phyloP scores from a whole-genome alignment of 2,888 invertebrate genomes.

The Anoplius nigerrimus region DNA sequence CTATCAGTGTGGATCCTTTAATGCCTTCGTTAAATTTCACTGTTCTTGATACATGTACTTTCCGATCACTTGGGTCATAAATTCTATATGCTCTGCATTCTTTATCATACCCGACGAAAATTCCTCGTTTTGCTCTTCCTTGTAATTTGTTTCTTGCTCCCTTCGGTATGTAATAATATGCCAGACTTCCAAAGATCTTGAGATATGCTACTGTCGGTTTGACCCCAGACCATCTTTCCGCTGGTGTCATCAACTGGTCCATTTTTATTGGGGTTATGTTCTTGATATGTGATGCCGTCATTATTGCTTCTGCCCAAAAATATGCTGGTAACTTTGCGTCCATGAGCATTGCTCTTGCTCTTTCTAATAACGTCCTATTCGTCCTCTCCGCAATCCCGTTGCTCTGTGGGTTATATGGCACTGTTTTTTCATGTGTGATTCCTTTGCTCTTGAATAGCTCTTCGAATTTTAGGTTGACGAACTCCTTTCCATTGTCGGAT shows the following conservation, averaged over 20 bases:
- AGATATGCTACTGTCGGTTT: constrained; percentile 12
- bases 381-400: too few relatives aligned
- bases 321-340: background rate
- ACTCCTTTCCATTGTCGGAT: too few relatives aligned
- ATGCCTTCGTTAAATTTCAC: too few relatives aligned
- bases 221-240: background rate
- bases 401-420: too few relatives aligned
- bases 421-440: too few relatives aligned
- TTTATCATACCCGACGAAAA: too few relatives aligned
- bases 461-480: too few relatives aligned
- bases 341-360: constrained; percentile 11
- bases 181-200: constrained; percentile 15
- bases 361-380: too few relatives aligned
- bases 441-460: too few relatives aligned
- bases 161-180: too few relatives aligned
- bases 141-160: background rate
- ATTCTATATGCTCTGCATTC: background rate
- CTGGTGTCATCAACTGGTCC: background rate
- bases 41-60: too few relatives aligned
- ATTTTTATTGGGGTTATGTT: constrained; percentile 1
- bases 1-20: too few relatives aligned
- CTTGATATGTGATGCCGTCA: constrained; percentile 6
- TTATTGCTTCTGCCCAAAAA: constrained; percentile 17
- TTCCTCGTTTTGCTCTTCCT: background rate
- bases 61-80: background rate